Conservation (phyloP, 2,888 invertebrate genomes). For the Diplazon laetatorius region DNA sequence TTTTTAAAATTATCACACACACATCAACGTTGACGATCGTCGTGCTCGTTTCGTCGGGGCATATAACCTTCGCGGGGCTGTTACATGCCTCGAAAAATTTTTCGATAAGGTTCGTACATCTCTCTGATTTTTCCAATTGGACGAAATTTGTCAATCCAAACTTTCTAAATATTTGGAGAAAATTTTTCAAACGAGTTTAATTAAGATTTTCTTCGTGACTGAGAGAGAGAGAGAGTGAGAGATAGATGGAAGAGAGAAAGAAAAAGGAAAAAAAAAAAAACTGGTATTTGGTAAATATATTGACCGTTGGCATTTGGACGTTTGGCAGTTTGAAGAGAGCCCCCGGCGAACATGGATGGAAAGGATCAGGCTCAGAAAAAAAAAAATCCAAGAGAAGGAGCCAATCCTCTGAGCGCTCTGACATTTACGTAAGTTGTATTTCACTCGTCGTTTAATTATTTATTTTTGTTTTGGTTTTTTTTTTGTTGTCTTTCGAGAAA, state of each 20-base stretch:
- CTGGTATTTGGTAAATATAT: not conserved
- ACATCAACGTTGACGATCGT: conserved; percentile 3
- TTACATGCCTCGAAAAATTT: conserved; percentile 19
- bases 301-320: not conserved
- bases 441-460: not conserved
- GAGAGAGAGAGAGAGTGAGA: too few species aligned
- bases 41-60: not conserved
- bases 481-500: too few species aligned
- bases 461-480: conserved; percentile 10
- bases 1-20: not conserved
- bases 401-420: conserved; percentile 84
- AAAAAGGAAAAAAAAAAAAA: conserved; percentile 12
- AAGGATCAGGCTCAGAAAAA: conserved; percentile 74
- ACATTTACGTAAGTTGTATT: conserved; percentile 84
- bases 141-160: not conserved
- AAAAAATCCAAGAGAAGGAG: conserved; percentile 84
- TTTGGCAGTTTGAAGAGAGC: not conserved
- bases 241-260: not conserved
- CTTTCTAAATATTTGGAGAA: not conserved
- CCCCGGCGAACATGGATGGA: conserved; percentile 75
- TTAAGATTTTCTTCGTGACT: too few species aligned
- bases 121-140: not conserved
- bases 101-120: conserved; percentile 4
- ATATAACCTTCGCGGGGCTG: conserved; percentile 5
- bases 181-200: too few species aligned